A percentile compares a stretch with the other conserved stretches of the same genome.
Conservation (phyloP, 2,797 vertebrate species). For the Cheirogaleus major region DNA sequence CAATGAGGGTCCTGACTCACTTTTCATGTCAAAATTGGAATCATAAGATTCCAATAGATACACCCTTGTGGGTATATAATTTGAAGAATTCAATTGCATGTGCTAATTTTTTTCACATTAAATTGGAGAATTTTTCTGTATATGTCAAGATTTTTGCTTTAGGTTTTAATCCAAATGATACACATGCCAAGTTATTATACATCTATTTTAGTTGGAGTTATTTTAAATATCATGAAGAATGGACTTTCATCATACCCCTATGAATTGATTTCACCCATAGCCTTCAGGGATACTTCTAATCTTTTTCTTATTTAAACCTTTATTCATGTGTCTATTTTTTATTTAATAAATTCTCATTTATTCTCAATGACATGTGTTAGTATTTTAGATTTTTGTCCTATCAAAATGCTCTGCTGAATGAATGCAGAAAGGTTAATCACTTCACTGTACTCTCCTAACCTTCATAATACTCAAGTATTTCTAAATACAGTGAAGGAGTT, state of each 20-base stretch:
- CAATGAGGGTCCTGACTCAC: not conserved
- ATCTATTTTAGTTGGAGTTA: not conserved
- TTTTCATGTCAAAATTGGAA: not conserved
- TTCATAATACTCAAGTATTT: not conserved
- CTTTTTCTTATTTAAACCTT: constrained; percentile 64
- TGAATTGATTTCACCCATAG: not conserved
- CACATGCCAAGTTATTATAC: not conserved
- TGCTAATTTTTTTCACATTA: not conserved
- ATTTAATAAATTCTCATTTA: constrained; percentile 34
- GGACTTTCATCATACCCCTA: not conserved
- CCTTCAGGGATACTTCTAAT: not conserved
- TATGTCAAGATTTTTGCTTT: not conserved
- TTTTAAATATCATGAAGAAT: not conserved
- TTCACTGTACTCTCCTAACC: not conserved
- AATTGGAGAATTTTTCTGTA: not conserved
- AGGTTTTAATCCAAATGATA: not conserved
- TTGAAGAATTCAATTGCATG: not conserved
- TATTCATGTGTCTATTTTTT: constrained; percentile 63
- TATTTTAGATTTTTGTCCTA: constrained; percentile 63
- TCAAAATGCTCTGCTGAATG: constrained; percentile 66
- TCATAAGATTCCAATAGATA: not conserved
- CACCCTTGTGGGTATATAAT: not conserved
- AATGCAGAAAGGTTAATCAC: constrained; percentile 53
- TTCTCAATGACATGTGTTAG: not conserved
- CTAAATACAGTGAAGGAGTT: not conserved